Base-by-base conservation (phyloP, 2,888 invertebrate species). In the Lycia hirtaria region DNA sequence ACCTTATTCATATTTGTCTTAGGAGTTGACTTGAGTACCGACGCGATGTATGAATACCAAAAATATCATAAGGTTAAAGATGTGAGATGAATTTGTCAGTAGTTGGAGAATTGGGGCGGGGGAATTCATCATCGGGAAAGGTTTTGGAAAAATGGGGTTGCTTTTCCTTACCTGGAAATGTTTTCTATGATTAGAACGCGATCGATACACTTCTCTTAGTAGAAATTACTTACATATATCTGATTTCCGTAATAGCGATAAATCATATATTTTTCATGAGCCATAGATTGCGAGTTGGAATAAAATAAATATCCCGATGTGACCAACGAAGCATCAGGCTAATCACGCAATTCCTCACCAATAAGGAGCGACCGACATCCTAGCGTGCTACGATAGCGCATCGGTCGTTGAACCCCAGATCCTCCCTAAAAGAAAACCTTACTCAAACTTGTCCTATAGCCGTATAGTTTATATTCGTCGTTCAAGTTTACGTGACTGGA, bases 401-500 rank as follows among this genome's bases (percentile, higher is more conserved):
- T 66, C 72, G 72, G 75, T 64, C 73, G 66, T 60, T 65, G 71
- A 78, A 75, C 78, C 65, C 69, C 62, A 70, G 70, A 76, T 72
- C 75, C 72, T 73, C 67, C 69, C 60, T 28, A 66, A 65, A 67
- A 68, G 68, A 73, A 69, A 68, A 68, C 65, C 70, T 65, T 65
- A 69, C 66, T 56, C 57, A 67, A 67, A 64, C 70, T 67, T 68
- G 69, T 69, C 69, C 69, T 75, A 73, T 72, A 71, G 75, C 67
- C 83, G 82, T 87, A 87, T 85, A 85, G 82, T 88, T 88, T 87
- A 88, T 88, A 86, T 85, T 83, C 84, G 81, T 83, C 85, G 87
- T 88, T 87, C 83, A 80, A 85, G 86, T 85, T 90, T 91, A 90
- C 92, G 90, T 92, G 92, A 90, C 92, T 91, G 83, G 91, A 90